Evolutionary conservation across 1,140 invertebrate genomes (phyloP).

Genomic region (Brachystomella parvula): DNA sequence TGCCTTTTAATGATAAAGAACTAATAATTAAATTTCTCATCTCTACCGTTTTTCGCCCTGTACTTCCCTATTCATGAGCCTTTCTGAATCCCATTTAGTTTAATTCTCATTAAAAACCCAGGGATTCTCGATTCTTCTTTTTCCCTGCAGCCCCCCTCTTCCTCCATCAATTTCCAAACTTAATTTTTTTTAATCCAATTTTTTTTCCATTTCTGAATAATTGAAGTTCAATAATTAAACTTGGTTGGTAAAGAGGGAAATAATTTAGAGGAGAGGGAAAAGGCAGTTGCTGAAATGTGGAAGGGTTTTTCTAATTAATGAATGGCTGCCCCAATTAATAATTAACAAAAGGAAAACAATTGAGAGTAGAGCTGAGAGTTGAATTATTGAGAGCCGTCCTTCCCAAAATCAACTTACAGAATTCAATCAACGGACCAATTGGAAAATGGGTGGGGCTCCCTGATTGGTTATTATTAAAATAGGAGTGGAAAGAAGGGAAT

Average conservation of each 20-base stretch:
- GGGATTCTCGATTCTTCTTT: too few species aligned
- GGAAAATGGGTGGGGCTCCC: not conserved
- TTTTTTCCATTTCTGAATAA: slow-evolving; percentile 12
- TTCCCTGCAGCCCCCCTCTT: too few species aligned
- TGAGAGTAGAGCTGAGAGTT: not conserved
- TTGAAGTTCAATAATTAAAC: not conserved
- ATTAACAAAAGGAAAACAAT: slow-evolving; percentile 12
- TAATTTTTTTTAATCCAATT: slow-evolving; percentile 13
- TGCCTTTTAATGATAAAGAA: too few species aligned
- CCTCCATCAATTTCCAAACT: not conserved
- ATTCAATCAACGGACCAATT: slow-evolving; percentile 1
- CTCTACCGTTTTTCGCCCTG: not conserved
- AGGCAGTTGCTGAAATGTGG: not conserved
- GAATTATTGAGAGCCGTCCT: not conserved
- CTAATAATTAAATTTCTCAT: too few species aligned
- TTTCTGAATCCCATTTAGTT: slow-evolving; percentile 4
- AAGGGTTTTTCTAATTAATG: not conserved
- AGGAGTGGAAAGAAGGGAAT: not conserved
- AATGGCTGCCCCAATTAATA: not conserved
- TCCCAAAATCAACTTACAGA: not conserved
- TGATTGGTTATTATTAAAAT: slow-evolving; percentile 1
- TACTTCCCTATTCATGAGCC: not conserved
- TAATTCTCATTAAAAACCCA: slow-evolving; percentile 5
- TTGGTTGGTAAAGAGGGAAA: not conserved
- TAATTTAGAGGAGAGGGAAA: not conserved